Percentiles rank a stretch among this genome's conserved stretches.
phyloP scores from a whole-genome alignment of 2,113 vertebrate genomes.

The Tachysurus vachellii region DNA sequence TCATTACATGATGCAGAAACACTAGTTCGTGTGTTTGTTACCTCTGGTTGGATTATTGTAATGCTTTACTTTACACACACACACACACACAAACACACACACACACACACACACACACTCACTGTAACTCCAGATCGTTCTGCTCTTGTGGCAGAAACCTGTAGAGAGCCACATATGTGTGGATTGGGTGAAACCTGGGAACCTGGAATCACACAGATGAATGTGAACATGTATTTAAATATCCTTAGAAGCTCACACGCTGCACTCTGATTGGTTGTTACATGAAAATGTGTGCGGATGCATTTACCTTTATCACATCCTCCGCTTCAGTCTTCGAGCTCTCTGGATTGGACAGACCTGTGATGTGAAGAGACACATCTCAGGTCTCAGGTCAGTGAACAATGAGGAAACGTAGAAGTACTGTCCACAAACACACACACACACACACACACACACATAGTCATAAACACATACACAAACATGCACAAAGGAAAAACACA shows the following conservation, averaged over 20 bases:
- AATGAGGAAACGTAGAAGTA: too few relatives aligned
- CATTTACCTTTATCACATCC: conserved; percentile 50
- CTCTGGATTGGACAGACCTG: conserved; percentile 58
- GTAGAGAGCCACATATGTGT: conserved; percentile 89
- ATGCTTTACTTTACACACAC: conserved; percentile 13
- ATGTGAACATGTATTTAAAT: neutral
- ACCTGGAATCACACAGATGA: conserved; percentile 46
- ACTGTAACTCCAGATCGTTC: conserved; percentile 88
- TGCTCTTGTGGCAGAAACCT: conserved; percentile 89
- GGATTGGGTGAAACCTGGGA: conserved; percentile 78
- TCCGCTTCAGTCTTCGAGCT: conserved; percentile 59
- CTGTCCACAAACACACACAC: too few relatives aligned
- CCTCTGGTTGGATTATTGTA: too few relatives aligned
- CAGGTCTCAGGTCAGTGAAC: too few relatives aligned
- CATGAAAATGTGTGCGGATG: neutral
- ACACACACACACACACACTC: conserved; percentile 62
- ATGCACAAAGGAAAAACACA: too few relatives aligned
- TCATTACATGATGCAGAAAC: too few relatives aligned
- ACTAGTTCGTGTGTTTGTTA: too few relatives aligned
- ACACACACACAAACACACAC: conserved; percentile 33
- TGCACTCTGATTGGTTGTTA: neutral
- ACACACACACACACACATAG: too few relatives aligned
- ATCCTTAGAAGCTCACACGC: neutral
- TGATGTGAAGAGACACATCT: conserved; percentile 10
- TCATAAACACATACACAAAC: too few relatives aligned